Conservation (phyloP, 2,888 invertebrate genomes). For the Tachina lurida region DNA sequence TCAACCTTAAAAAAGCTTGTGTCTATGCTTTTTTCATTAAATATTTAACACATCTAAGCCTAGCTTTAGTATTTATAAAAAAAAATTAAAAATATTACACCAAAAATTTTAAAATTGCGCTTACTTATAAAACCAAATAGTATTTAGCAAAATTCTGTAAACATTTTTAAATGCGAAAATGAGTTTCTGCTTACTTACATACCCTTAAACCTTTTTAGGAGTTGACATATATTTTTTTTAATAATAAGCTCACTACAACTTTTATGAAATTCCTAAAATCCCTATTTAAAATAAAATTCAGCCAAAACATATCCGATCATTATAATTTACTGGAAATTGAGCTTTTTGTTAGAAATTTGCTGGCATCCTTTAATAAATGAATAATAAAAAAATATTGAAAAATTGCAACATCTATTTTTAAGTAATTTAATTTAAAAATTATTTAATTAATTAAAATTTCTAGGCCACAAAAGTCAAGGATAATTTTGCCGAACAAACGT, state of each 20-base stretch:
- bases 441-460: slow-evolving; percentile 69
- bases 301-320: slow-evolving; percentile 27
- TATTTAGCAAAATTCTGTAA: slow-evolving; percentile 23
- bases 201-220: slow-evolving; percentile 7
- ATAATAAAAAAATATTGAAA: slow-evolving; percentile 4
- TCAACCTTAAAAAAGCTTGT: too few relatives aligned
- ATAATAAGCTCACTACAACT: background rate
- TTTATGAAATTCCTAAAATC: slow-evolving; percentile 15
- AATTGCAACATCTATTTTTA: background rate
- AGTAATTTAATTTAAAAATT: slow-evolving; percentile 7
- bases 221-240: background rate
- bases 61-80: background rate
- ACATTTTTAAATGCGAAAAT: background rate
- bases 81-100: background rate
- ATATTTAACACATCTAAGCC: too few relatives aligned
- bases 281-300: slow-evolving; percentile 4
- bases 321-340: slow-evolving; percentile 33
- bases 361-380: slow-evolving; percentile 27
- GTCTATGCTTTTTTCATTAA: too few relatives aligned
- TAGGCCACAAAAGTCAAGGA: slow-evolving; percentile 74
- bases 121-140: background rate
- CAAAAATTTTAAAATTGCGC: background rate
- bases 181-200: background rate
- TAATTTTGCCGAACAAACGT: slow-evolving; percentile 79
- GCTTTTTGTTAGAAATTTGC: slow-evolving; percentile 55